Evolutionary conservation across 2,888 invertebrate genomes (phyloP).

Genomic region (Acholoe squamosa): DNA sequence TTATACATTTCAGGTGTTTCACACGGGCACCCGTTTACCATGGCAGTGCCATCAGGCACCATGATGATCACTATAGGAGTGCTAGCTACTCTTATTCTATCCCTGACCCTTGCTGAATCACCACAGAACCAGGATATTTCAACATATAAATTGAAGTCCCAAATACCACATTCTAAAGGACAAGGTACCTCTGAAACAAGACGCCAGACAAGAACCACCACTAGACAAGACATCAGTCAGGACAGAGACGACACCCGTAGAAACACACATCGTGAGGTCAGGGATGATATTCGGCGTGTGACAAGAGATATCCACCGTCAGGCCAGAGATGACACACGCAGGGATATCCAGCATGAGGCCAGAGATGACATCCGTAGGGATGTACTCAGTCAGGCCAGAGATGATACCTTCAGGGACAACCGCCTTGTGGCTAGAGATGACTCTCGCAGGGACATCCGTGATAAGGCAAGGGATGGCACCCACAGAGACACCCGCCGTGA

Average conservation of each 20-base stretch:
- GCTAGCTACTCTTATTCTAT: not conserved
- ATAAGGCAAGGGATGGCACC: not conserved
- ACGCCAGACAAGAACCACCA: no score
- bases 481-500: not conserved
- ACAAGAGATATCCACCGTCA: slow-evolving; percentile 7
- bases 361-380: not conserved
- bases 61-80: not conserved
- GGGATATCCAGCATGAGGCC: not conserved
- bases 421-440: no score
- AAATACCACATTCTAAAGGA: not conserved
- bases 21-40: not conserved
- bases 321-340: not conserved
- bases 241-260: not conserved
- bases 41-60: slow-evolving; percentile 26
- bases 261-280: not conserved
- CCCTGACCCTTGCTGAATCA: not conserved
- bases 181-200: not conserved
- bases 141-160: not conserved
- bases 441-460: not conserved
- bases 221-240: not conserved
- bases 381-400: no score
- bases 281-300: not conserved
- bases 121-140: slow-evolving; percentile 14
- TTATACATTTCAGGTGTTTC: not conserved
- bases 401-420: no score